Base-by-base conservation (phyloP, 1,140 invertebrate species). In the Gonatopus flavifemur region DNA sequence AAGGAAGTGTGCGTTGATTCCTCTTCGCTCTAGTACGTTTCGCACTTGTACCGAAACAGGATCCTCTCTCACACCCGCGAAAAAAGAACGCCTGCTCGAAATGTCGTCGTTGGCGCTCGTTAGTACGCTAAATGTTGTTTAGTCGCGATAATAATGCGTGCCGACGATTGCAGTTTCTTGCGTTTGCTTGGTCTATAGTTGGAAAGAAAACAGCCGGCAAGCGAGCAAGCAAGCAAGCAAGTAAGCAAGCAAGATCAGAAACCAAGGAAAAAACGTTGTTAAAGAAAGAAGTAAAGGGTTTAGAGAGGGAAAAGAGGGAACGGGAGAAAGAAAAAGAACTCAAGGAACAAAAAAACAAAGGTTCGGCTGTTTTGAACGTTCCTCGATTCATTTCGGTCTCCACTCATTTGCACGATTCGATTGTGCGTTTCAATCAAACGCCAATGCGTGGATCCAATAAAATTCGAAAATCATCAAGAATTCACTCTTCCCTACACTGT, bases 61-160 rank as follows among this genome's bases (percentile, higher is more conserved):
- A 19, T 18, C 20, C 37, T n/a, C n/a, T n/a, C n/a, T n/a, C n/a
- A n/a, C n/a, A n/a, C n/a, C n/a, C n/a, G n/a, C n/a, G n/a, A n/a
- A n/a, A n/a, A n/a, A n/a, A n/a, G n/a, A n/a, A n/a, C n/a, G n/a
- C n/a, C n/a, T n/a, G n/a, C n/a, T n/a, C n/a, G n/a, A n/a, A n/a
- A n/a, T n/a, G 22, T 30, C 21, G 37, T 37, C 53, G 37, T 49
- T 19, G 53, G 31, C 25, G 33, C 49, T 58, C 56, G 56, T 56
- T 59, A 52, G 31, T 18, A 32, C 18, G 41, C 39, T 22, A 38
- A 58, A 46, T 51, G 33, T 51, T 42, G 42, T 55, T 58, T 47
- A 51, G 38, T 57, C 49, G 41, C 52, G 52, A 56, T 59, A 59
- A 59, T 59, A 56, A 56, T 48, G 56, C 38, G 32, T 39, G 42